Conservation (phyloP, 64 coral and sea anemone species). For the Montipora efflorescens region DNA sequence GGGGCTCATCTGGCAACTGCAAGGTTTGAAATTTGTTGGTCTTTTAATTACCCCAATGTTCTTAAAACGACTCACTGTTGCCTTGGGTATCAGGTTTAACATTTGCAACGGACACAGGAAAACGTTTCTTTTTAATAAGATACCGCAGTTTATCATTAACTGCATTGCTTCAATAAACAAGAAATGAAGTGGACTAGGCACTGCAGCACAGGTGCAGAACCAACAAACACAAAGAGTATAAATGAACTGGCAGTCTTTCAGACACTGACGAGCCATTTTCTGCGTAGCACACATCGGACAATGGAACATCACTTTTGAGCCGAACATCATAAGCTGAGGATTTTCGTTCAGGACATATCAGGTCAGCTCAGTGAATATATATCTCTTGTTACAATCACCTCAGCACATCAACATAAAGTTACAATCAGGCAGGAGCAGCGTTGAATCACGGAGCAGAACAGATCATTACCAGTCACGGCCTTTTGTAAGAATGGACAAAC, state of each 20-base stretch:
- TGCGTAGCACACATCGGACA: slow-evolving; percentile 1
- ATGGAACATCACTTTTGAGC: slow-evolving; percentile 11
- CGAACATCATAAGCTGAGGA: slow-evolving; percentile 51
- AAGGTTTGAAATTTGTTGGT: background rate
- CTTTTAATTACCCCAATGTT: background rate
- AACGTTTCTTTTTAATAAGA: slow-evolving; percentile 34
- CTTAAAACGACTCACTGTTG: background rate
- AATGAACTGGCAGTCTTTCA: background rate
- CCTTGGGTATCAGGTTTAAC: background rate
- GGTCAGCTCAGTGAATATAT: slow-evolving; percentile 42
- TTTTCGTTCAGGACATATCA: slow-evolving; percentile 32
- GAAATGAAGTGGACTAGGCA: background rate
- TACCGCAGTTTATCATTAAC: background rate
- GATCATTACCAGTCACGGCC: slow-evolving; percentile 59
- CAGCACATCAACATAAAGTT: slow-evolving; percentile 14
- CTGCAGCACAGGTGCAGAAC: no score
- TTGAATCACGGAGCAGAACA: slow-evolving; percentile 33
- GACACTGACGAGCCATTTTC: background rate
- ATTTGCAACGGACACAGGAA: slow-evolving; percentile 50
- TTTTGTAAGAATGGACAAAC: slow-evolving; percentile 61
- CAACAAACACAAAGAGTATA: background rate
- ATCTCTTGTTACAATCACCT: slow-evolving; percentile 30
- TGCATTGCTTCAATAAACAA: background rate
- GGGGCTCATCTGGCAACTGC: background rate
- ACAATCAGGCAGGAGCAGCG: slow-evolving; percentile 20